Evolutionary conservation across 2,797 vertebrate species (phyloP).

Genomic region (Catamblyrhynchus diadema): DNA sequence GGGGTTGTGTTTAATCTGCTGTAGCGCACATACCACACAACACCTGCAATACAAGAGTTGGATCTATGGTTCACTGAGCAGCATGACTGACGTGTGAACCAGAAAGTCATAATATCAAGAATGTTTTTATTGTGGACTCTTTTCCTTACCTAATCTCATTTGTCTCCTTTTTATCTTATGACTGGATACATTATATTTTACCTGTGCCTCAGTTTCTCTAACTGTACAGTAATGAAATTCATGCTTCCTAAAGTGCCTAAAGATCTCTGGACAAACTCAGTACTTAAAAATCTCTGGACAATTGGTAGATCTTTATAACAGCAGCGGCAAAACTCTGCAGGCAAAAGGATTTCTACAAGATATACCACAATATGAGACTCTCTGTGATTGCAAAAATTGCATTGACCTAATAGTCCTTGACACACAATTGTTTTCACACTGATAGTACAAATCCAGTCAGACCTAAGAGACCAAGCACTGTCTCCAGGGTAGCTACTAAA

Average conservation of each 20-base stretch:
- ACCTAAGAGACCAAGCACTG: not conserved
- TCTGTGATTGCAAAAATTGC: not conserved
- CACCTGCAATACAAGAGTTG: not conserved
- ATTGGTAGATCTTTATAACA: not conserved
- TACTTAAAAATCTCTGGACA: not conserved
- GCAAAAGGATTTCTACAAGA: not conserved
- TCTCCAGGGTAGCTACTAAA: not conserved
- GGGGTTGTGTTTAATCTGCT: not conserved
- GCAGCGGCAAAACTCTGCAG: not conserved
- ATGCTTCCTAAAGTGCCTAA: not conserved
- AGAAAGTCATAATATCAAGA: not conserved
- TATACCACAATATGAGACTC: not conserved
- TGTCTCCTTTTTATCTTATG: not conserved
- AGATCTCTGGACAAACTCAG: not conserved
- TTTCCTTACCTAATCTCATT: not conserved
- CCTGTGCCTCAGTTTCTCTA: not conserved
- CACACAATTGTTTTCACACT: not conserved
- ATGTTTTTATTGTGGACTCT: not conserved
- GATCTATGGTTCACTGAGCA: not conserved
- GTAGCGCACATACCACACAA: not conserved
- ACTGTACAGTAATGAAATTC: not conserved
- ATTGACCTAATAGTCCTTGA: not conserved
- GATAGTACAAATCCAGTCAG: not conserved
- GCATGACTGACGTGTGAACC: not conserved
- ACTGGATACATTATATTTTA: not conserved